Evolutionary conservation across 1,140 invertebrate genomes (phyloP).

Genomic region (Drosophila navojoa): DNA sequence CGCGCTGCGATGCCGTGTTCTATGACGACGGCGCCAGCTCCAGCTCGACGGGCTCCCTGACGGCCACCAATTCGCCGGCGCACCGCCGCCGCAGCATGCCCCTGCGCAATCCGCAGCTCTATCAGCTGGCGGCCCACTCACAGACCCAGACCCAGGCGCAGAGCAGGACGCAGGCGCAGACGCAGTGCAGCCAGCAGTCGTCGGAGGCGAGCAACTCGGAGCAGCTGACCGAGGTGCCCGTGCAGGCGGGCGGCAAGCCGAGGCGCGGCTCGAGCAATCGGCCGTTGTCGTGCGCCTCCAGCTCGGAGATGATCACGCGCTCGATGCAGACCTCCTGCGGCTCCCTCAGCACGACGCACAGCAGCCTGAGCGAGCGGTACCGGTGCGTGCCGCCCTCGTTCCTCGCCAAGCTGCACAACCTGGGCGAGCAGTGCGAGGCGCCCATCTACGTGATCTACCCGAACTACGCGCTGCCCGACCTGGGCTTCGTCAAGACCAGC

Average conservation of each 20-base stretch:
- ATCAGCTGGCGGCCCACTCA: conserved; percentile 60
- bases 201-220: conserved; percentile 81
- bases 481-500: conserved; percentile 90
- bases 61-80: conserved; percentile 73
- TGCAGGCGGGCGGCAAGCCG: conserved; percentile 34
- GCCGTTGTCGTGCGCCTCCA: conserved; percentile 71
- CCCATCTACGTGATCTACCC: conserved; percentile 96
- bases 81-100: conserved; percentile 79
- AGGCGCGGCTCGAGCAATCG: conserved; percentile 42
- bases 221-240: conserved; percentile 74
- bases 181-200: conserved; percentile 63
- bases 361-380: conserved; percentile 81
- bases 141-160: conserved; percentile 27
- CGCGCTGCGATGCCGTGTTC: conserved; percentile 64
- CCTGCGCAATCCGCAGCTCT: conserved; percentile 75
- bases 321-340: conserved; percentile 89
- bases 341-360: conserved; percentile 73
- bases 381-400: conserved; percentile 88
- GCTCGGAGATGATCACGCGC: conserved; percentile 87
- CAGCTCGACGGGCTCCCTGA: conserved; percentile 74
- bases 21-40: conserved; percentile 73
- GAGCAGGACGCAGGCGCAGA: no score
- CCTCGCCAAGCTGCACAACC: conserved; percentile 86
- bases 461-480: conserved; percentile 94
- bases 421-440: conserved; percentile 87